These are phyloP conservation scores for Enteromius unitaeniatus DNA, from an alignment of 2,797 vertebrate species.

Conservation along the genomic window DNA sequence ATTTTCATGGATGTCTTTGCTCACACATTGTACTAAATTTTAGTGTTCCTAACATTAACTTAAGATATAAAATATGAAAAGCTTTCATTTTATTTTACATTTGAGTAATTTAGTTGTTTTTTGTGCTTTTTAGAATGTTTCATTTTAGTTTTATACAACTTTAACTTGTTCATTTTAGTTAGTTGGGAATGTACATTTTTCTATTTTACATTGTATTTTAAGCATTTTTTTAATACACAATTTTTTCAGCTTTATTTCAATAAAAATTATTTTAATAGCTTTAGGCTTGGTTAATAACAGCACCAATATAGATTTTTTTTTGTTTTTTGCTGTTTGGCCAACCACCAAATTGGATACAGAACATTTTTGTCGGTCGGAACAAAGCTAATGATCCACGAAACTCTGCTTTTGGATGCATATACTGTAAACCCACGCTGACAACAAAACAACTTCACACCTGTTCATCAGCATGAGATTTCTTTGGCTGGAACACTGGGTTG, in stretches of 20 bases:
- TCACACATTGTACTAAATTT: background rate
- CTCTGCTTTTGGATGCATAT: conserved; percentile 6
- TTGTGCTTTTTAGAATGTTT: background rate
- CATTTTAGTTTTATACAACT: background rate
- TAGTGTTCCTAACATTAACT: too few relatives aligned
- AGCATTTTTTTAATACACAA: background rate
- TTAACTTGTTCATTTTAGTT: background rate
- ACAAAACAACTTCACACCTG: conserved; percentile 58
- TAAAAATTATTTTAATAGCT: background rate
- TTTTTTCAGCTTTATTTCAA: background rate
- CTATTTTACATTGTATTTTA: background rate
- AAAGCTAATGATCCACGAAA: background rate
- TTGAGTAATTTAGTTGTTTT: background rate
- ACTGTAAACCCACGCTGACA: background rate
- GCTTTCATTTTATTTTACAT: background rate
- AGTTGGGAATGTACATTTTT: background rate
- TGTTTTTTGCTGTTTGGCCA: background rate
- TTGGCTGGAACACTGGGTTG: conserved; percentile 77
- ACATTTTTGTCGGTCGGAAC: background rate
- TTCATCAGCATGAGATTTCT: conserved; percentile 65
- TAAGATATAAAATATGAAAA: too few relatives aligned
- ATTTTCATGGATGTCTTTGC: background rate
- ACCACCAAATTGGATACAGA: background rate
- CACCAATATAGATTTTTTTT: background rate
- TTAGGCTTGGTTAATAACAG: background rate